Evolutionary conservation across 2,113 vertebrate genomes (phyloP), one percentile per base, ranked within the genome.

Genomic region (Hipposideros armiger): DNA sequence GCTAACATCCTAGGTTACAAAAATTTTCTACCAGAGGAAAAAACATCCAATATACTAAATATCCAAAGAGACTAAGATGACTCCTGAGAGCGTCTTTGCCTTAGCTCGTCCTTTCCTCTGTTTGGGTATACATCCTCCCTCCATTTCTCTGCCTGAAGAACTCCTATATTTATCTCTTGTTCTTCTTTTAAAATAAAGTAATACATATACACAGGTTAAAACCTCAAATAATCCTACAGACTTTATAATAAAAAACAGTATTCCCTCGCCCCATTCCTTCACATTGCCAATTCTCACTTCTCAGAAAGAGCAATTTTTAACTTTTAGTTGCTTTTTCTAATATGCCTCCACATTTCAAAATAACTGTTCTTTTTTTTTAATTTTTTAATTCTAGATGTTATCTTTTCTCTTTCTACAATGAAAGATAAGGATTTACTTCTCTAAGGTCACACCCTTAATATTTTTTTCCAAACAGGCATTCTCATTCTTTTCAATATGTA

Each of bases 391-490:
- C 26, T 70, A 62, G 8, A 62, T 36, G 36, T 36, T 73, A 62
- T 50, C 8, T 92, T 69, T 77, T 78, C 8, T 83, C 42, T 78
- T 62, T 64, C 20, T 64, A 78, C 73, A 78, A 17, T 86, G n/a
- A 86, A 95, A 76, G 42, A 88, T 69, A 40, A 85, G 28, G 24
- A 30, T 90, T 90, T 90, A 76, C 20, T 32, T 87, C 73, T 91
- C 40, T 60, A 70, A 47, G n/a, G 74, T 60, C 56, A 66, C 16
- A 32, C 24, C 16, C 4, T 77, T 66, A 74, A 56, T 50, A 66
- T 28, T 92, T 70, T 76, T 56, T 54, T 26, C 67, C 42, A 92
- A 74, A 84, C 45, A 66, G 17, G 3, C 19, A 40, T 74, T 84
- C 82, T 86, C 50, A 47, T 36, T 67, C 22, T 85, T 74, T 85